These are phyloP conservation scores for Agrochola lota DNA, from an alignment of 2,888 invertebrate genomes.

Conservation along the genomic window DNA sequence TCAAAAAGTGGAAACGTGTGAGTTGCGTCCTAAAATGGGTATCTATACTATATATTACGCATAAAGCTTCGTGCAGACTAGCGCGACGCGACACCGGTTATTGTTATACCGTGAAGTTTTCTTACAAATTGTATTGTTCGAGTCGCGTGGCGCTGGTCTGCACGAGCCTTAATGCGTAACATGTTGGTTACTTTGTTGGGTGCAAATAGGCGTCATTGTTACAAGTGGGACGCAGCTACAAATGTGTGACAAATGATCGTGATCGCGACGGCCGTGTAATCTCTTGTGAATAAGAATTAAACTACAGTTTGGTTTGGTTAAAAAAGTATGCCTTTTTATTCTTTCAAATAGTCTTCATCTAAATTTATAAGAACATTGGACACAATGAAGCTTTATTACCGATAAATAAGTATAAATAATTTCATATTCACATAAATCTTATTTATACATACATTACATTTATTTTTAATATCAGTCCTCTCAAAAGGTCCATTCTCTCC, in stretches of 20 bases:
- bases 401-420: conserved; percentile 91
- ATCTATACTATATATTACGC: neutral
- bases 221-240: neutral
- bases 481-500: conserved; percentile 91
- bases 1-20: neutral
- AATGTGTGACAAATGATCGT: neutral
- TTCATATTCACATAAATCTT: conserved; percentile 91
- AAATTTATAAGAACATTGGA: conserved; percentile 91
- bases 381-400: conserved; percentile 91
- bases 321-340: conserved; percentile 91
- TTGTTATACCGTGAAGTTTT: too few species aligned
- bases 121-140: too few species aligned
- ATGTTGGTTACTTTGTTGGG: neutral
- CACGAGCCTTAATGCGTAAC: neutral
- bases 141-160: too few species aligned
- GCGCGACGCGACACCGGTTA: too few species aligned
- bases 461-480: conserved; percentile 91
- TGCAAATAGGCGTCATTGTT: neutral
- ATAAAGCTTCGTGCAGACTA: too few species aligned
- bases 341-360: conserved; percentile 91
- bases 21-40: neutral
- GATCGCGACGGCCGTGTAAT: neutral
- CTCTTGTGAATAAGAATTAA: conserved; percentile 61
- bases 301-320: conserved; percentile 87
- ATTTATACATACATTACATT: conserved; percentile 91